Evolutionary conservation across 2,797 vertebrate species (phyloP), one percentile per base, ranked within the genome.

Genomic region (Amphiprion clarkii): DNA sequence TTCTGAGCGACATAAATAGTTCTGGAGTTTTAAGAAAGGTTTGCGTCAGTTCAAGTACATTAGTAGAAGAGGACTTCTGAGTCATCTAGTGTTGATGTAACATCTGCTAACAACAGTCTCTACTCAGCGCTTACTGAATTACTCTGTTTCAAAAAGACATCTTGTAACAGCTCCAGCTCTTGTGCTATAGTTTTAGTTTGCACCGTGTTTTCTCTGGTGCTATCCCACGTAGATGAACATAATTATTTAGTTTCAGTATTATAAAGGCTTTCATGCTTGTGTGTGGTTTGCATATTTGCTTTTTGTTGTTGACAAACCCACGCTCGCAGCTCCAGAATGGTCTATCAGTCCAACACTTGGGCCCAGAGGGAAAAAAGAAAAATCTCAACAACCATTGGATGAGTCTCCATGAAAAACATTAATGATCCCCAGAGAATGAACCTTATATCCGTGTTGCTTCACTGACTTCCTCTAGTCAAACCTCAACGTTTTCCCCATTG

Each of bases 401-500:
- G 44, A 40, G 36, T 56, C 19, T n/a, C 14, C 23, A 25, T 48
- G 29, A 69, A 75, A 55, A 29, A 33, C 58, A 51, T 49, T 31
- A 12, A 44, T 29, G 23, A 11, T 53, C 10, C n/a, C 62, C 5
- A 27, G 27, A 62, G 56, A 68, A 23, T 44, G 16, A 49, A 57
- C 78, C 19, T 11, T 53, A 31, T 48, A 51, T 54, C 19, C 67
- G 36, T 67, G 11, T 57, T 67, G 40, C 40, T 2, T 40, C 40
- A 17, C 27, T 54, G 0, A 6, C 13, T 58, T 63, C 39, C 48
- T 73, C 21, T 27, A 11, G 36, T 36, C 29, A 55, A 64, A 42
- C 23, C 53, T 63, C 21, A 19, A 36, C 49, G 29, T 71, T 71
- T 74, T 51, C 21, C 40, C 36, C 16, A 31, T 27, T 67, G 66